These are phyloP conservation scores for Cromileptes altivelis DNA, from an alignment of 2,113 vertebrate species.

Conservation along the genomic window DNA sequence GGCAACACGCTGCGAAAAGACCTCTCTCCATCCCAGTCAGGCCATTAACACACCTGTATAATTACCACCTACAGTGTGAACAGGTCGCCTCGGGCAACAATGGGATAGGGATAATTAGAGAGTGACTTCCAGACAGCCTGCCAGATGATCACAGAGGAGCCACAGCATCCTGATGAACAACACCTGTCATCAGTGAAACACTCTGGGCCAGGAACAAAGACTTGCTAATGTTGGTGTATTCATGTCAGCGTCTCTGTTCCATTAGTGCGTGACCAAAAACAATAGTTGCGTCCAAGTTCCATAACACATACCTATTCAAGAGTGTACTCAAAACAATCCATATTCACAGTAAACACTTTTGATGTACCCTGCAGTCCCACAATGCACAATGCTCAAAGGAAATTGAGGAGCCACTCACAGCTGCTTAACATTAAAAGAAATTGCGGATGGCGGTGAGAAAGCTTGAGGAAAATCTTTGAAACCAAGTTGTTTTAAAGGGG, in stretches of 20 bases:
- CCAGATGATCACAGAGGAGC: constrained; percentile 65
- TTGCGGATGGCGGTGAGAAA: background rate
- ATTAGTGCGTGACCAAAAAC: background rate
- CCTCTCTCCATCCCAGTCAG: constrained; percentile 36
- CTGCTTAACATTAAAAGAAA: background rate
- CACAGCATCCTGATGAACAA: constrained; percentile 54
- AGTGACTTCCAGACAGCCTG: constrained; percentile 60
- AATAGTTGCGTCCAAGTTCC: background rate
- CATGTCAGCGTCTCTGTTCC: background rate
- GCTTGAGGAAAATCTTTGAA: constrained; percentile 1
- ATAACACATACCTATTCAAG: background rate
- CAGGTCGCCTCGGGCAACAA: constrained; percentile 56
- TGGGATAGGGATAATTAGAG: constrained; percentile 64
- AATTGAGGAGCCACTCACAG: background rate
- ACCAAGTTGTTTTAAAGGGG: background rate
- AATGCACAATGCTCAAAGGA: constrained; percentile 26
- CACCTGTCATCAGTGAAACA: constrained; percentile 61
- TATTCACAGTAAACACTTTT: background rate
- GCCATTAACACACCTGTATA: constrained; percentile 73
- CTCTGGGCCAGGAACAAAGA: constrained; percentile 47
- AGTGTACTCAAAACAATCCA: background rate
- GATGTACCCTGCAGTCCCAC: background rate
- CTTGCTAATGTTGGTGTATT: constrained; percentile 19
- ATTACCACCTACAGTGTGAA: constrained; percentile 65
- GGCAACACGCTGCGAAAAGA: constrained; percentile 1